Percentiles rank a stretch among this genome's conserved stretches.
Evolutionary conservation across 1,140 invertebrate genomes (phyloP).

Genomic region (Drosophila funebris): DNA sequence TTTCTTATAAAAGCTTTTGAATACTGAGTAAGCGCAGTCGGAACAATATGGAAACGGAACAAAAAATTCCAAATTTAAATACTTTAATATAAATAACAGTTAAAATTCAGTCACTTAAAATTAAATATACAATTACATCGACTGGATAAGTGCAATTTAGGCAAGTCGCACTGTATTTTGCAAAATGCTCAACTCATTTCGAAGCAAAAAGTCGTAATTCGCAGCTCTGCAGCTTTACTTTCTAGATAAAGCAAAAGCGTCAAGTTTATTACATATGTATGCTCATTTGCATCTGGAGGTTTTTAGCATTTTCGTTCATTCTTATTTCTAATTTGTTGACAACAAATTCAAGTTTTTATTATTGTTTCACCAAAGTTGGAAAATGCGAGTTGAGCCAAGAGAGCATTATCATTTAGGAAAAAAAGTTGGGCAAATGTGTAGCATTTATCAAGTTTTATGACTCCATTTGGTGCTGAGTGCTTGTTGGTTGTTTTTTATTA

Average conservation of each 20-base stretch:
- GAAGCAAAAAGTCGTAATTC: neutral
- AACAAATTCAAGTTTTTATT: constrained; percentile 54
- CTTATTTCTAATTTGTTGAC: neutral
- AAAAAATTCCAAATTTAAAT: too few species aligned
- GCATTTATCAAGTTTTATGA: constrained; percentile 75
- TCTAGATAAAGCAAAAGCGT: neutral
- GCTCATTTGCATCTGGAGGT: constrained; percentile 5
- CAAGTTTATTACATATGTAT: neutral
- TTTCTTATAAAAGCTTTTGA: too few species aligned
- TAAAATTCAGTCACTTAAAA: too few species aligned
- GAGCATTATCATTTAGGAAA: constrained; percentile 41
- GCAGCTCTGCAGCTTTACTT: neutral
- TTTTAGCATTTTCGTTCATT: neutral
- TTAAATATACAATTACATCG: neutral
- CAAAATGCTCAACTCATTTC: neutral
- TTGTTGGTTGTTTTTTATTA: constrained; percentile 16
- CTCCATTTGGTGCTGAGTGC: constrained; percentile 55
- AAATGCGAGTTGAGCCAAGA: neutral
- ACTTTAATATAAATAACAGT: too few species aligned
- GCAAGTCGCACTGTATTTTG: neutral
- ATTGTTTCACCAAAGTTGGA: constrained; percentile 49
- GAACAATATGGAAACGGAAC: too few species aligned
- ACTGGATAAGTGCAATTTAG: neutral
- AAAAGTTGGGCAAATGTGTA: constrained; percentile 54
- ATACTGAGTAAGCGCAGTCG: too few species aligned